Conservation (phyloP, 2,113 vertebrate genomes). For the Phrynosoma blainvillii region DNA sequence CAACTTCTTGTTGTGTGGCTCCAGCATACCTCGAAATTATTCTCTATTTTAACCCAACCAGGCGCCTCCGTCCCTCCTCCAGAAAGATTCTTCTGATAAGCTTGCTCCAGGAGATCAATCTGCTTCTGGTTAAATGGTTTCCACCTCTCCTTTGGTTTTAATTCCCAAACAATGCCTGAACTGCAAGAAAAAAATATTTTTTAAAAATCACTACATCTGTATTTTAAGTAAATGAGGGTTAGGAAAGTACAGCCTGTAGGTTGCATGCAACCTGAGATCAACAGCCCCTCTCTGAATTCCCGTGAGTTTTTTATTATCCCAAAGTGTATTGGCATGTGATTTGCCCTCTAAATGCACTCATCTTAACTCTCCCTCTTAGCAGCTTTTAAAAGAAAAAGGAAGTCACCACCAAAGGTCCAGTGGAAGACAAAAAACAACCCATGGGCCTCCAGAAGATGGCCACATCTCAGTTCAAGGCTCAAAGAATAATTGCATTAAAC, state of each 20-base stretch:
- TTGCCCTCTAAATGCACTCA: no score
- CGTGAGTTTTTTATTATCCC: no score
- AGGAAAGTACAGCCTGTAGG: no score
- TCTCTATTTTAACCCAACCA: slow-evolving; percentile 86
- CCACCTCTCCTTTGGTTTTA: slow-evolving; percentile 91
- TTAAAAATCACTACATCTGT: background rate
- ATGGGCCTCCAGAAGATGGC: no score
- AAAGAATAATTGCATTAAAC: background rate
- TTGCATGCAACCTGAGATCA: background rate
- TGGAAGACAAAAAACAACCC: no score
- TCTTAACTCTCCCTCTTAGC: no score
- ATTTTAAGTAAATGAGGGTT: background rate
- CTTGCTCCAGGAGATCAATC: slow-evolving; percentile 88
- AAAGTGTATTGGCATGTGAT: no score
- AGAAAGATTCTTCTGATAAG: slow-evolving; percentile 81
- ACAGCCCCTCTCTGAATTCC: no score
- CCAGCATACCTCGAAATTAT: slow-evolving; percentile 84
- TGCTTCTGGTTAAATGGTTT: slow-evolving; percentile 93
- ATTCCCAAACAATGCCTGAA: slow-evolving; percentile 95
- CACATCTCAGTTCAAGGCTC: background rate
- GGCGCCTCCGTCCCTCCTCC: slow-evolving; percentile 38
- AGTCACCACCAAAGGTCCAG: no score
- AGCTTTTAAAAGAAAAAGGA: no score
- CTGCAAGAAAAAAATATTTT: slow-evolving; percentile 67
- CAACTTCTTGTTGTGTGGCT: background rate